These are phyloP conservation scores for Phyllotreta cruciferae DNA, from an alignment of 2,888 invertebrate species.

Conservation along the genomic window DNA sequence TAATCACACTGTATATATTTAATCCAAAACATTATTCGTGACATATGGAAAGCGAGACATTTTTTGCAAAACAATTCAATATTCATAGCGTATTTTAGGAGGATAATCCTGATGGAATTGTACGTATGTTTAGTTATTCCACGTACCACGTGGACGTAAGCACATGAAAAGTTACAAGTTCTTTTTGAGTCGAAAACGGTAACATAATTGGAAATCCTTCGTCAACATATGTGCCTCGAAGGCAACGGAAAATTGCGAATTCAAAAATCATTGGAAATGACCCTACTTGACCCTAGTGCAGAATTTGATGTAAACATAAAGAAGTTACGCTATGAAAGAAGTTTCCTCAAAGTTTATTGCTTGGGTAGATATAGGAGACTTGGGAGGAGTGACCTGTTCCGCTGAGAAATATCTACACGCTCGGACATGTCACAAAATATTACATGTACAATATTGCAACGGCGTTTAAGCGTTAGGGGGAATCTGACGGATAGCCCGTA, in stretches of 20 bases:
- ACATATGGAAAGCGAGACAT: background rate
- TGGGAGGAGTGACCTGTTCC: conserved; percentile 44
- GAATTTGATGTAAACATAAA: conserved; percentile 40
- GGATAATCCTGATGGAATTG: conserved; percentile 10
- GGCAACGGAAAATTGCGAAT: conserved; percentile 29
- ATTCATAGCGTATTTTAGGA: conserved; percentile 14
- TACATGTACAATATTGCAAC: conserved; percentile 51
- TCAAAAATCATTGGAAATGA: conserved; percentile 37
- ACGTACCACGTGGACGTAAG: background rate
- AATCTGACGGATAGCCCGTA: conserved; percentile 37
- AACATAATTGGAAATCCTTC: conserved; percentile 28
- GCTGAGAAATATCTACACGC: conserved; percentile 52
- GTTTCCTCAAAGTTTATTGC: conserved; percentile 44
- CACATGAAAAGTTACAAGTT: conserved; percentile 7
- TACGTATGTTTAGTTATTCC: conserved; percentile 6
- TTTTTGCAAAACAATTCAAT: conserved; percentile 1
- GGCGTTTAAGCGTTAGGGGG: conserved; percentile 40
- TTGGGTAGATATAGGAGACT: conserved; percentile 42
- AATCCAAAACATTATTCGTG: background rate
- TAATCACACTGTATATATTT: too few species aligned
- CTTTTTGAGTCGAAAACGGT: conserved; percentile 13
- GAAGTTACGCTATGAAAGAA: conserved; percentile 42
- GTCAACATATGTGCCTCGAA: conserved; percentile 31
- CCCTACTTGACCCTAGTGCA: conserved; percentile 33
- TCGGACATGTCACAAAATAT: conserved; percentile 53